Conservation (phyloP, 2,888 invertebrate species). For the Escarpia spicata region DNA sequence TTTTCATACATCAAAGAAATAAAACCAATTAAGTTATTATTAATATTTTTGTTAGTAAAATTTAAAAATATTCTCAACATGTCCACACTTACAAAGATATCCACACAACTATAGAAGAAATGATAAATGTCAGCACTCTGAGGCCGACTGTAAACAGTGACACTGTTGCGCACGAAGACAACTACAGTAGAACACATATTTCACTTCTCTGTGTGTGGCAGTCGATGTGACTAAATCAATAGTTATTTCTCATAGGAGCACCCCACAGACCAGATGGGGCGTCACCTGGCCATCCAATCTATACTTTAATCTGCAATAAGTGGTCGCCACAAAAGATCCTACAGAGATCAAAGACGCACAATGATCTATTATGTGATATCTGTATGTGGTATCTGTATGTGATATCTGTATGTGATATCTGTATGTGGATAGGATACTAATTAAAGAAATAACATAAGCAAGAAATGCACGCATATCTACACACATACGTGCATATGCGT, state of each 20-base stretch:
- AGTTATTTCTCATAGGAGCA: neutral
- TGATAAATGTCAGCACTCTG: no score
- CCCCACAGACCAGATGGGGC: neutral
- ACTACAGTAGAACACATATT: neutral
- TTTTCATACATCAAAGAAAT: no score
- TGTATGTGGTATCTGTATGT: no score
- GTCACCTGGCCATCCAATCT: neutral
- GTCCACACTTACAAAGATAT: no score
- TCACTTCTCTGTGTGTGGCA: neutral
- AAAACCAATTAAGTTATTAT: no score
- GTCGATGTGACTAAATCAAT: neutral
- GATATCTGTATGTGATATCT: neutral
- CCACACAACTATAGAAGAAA: no score
- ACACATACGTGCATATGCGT: neutral
- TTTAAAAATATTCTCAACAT: no score
- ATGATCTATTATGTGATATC: neutral
- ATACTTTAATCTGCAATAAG: neutral
- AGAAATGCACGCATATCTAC: neutral
- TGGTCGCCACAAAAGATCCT: neutral
- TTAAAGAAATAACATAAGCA: neutral
- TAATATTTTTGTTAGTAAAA: no score
- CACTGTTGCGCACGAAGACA: neutral
- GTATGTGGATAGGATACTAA: neutral
- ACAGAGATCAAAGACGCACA: neutral
- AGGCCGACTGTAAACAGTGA: no score